Evolutionary conservation across 1,140 invertebrate species (phyloP), one percentile per base, ranked within the genome.

Genomic region (Trypoxylus dichotomus): DNA sequence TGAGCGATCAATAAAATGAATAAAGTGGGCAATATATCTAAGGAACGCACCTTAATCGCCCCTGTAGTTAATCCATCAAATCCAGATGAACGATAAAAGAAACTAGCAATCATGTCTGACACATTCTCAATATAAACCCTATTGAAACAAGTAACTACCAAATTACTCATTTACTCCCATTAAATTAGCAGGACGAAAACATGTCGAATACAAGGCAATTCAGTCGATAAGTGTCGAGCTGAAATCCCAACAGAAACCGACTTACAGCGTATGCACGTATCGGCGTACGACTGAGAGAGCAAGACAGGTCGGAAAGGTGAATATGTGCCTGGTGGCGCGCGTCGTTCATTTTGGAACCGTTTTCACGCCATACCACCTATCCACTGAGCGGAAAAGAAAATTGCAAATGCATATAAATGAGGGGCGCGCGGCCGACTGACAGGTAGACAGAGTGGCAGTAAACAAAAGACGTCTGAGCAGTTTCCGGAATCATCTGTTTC

Each of bases 401-500:
- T 68, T 68, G 60, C 60, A 29, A 68, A 68, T 68, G 60, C 60
- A 68, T 68, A 68, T 68, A 68, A 68, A 68, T 68, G 60, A 68
- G 60, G 60, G 27, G 27, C 60, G 24, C 60, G 60, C 60, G 60
- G 27, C 60, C 60, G 60, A 68, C 60, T 68, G 60, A 68, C 60
- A 68, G 60, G 60, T 68, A 68, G 60, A 68, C 60, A 24, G 60
- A 68, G 60, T 68, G 60, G 60, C 60, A 68, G 60, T 68, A 68
- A 68, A 68, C 60, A 68, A 68, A 24, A 68, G 60, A 68, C 60
- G 60, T 68, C 60, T 68, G 60, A 68, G 27, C 60, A 68, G 60
- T 68, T 68, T 68, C 60, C 60, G 60, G 60, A 68, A 68, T 68
- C 60, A 68, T 68, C 60, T 68, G 60, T 68, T 68, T 68, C 60